Evolutionary conservation across 2,113 vertebrate species (phyloP).

Genomic region (Ageneiosus marmoratus): DNA sequence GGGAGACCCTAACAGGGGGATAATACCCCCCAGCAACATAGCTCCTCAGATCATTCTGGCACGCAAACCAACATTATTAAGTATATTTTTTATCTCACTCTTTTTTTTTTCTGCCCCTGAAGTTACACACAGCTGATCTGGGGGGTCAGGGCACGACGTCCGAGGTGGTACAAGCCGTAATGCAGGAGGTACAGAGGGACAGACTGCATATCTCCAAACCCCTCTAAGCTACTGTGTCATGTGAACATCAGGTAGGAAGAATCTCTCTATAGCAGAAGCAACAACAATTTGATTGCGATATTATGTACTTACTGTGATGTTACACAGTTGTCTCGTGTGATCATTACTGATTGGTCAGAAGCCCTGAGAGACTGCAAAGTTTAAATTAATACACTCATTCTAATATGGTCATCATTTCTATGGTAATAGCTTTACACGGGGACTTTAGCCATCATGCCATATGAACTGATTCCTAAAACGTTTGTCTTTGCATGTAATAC

Average conservation of each 20-base stretch:
- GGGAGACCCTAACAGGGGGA: too few relatives aligned
- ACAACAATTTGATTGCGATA: background rate
- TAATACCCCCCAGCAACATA: too few relatives aligned
- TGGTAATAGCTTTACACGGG: background rate
- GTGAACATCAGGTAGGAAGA: conserved; percentile 3
- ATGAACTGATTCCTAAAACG: background rate
- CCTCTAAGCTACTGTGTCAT: conserved; percentile 8
- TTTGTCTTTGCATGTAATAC: background rate
- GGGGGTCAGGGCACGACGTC: conserved; percentile 80
- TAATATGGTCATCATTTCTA: background rate
- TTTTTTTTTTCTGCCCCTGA: background rate
- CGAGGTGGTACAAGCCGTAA: conserved; percentile 76
- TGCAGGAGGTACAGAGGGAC: conserved; percentile 62
- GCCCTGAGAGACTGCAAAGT: background rate
- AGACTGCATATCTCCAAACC: conserved; percentile 46
- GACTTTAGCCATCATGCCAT: background rate
- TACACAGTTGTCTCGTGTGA: too few relatives aligned
- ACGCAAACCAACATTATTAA: background rate
- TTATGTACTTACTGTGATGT: background rate
- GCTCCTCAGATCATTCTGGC: too few relatives aligned
- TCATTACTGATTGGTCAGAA: background rate
- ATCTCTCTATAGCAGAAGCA: background rate
- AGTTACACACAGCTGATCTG: conserved; percentile 82
- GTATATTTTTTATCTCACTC: background rate
- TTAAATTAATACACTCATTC: background rate